phyloP scores from a whole-genome alignment of 2,113 vertebrate genomes.

The Poecile atricapillus region DNA sequence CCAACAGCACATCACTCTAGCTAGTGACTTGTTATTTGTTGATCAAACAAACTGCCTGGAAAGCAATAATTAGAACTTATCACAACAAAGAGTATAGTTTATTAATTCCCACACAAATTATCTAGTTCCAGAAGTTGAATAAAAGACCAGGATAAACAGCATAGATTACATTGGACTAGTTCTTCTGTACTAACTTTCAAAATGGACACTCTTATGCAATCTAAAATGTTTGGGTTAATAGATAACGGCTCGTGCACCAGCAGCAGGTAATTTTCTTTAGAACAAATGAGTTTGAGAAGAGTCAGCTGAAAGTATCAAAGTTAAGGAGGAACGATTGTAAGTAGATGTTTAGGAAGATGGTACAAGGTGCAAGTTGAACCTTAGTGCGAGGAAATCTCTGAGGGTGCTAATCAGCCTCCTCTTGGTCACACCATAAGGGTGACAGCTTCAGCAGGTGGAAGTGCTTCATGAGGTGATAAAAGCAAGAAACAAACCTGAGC shows the following conservation, averaged over 20 bases:
- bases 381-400: not conserved
- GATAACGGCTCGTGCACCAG: conserved; percentile 40
- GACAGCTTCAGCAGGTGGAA: not conserved
- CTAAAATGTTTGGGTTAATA: conserved; percentile 40
- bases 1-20: not conserved
- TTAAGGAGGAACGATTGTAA: not conserved
- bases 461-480: not conserved
- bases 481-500: not conserved
- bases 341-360: not conserved
- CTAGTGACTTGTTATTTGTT: not conserved
- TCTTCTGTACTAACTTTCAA: conserved; percentile 2
- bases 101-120: conserved; percentile 29
- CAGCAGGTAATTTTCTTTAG: not conserved
- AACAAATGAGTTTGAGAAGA: not conserved
- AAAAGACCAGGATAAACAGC: conserved; percentile 13
- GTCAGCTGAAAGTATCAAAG: not conserved
- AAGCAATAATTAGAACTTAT: not conserved
- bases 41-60: conserved; percentile 4
- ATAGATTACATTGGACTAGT: not conserved
- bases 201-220: not conserved
- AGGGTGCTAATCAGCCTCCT: not conserved
- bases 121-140: conserved; percentile 12
- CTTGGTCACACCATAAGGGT: not conserved
- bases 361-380: not conserved
- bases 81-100: not conserved